Percentiles rank a stretch among this genome's conserved stretches.
phyloP scores from a whole-genome alignment of 1,140 invertebrate species.

The Hycleus cichorii region DNA sequence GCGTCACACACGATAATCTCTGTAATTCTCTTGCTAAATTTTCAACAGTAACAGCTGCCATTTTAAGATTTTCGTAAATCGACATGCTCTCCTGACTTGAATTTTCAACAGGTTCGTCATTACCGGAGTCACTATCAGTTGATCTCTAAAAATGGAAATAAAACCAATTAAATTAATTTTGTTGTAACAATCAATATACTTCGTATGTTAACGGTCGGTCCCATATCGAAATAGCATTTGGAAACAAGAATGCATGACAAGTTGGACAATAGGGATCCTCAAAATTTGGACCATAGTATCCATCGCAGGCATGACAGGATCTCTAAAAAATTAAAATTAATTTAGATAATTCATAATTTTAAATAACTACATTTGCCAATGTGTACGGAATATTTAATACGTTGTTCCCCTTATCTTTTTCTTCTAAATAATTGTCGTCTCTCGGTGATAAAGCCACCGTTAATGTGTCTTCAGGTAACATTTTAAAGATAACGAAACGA shows the following conservation, averaged over 20 bases:
- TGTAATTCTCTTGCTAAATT: slow-evolving; percentile 43
- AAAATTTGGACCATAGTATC: slow-evolving; percentile 87
- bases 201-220: slow-evolving; percentile 48
- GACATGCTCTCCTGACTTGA: slow-evolving; percentile 25
- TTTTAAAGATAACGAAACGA: too few relatives aligned
- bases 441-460: too few relatives aligned
- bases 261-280: slow-evolving; percentile 87
- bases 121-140: slow-evolving; percentile 88
- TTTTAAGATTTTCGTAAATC: slow-evolving; percentile 23
- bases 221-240: slow-evolving; percentile 60
- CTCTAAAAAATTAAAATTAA: not conserved
- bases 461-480: too few relatives aligned
- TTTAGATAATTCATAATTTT: too few relatives aligned
- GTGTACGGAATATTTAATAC: too few relatives aligned
- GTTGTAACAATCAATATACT: slow-evolving; percentile 40
- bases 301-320: slow-evolving; percentile 58
- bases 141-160: slow-evolving; percentile 54
- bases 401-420: too few relatives aligned
- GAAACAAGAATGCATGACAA: slow-evolving; percentile 86
- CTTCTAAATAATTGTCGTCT: too few relatives aligned
- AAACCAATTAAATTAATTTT: slow-evolving; percentile 29
- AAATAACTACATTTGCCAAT: too few relatives aligned
- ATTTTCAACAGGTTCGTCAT: slow-evolving; percentile 82
- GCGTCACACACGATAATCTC: slow-evolving; percentile 41
- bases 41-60: slow-evolving; percentile 31